phyloP scores from a whole-genome alignment of 2,113 vertebrate species.

The Tachysurus fulvidraco region DNA sequence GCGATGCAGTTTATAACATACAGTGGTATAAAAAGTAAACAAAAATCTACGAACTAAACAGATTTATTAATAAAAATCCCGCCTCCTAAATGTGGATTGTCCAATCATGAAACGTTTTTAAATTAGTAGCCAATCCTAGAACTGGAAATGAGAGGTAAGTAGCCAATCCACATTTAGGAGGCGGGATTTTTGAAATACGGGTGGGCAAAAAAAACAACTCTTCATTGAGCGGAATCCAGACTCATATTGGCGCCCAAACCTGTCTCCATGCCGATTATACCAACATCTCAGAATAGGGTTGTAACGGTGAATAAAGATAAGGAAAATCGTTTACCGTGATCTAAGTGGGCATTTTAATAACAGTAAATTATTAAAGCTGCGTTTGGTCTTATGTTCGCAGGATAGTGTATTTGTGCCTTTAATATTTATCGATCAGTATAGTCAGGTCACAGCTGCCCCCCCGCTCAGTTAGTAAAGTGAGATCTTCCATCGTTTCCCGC shows the following conservation, averaged over 20 bases:
- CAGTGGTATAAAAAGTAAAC: background rate
- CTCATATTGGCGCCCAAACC: conserved; percentile 69
- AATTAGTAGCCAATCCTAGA: background rate
- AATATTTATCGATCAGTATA: background rate
- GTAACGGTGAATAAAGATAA: background rate
- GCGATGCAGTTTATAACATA: background rate
- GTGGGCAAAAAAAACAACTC: background rate
- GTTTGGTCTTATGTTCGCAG: accelerated
- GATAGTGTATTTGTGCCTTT: too few relatives aligned
- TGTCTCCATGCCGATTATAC: conserved; percentile 49
- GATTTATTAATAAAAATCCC: background rate
- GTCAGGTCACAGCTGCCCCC: background rate
- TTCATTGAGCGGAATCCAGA: background rate
- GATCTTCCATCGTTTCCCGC: conserved; percentile 64
- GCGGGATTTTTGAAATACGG: background rate
- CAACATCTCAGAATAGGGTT: conserved; percentile 48
- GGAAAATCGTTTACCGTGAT: background rate
- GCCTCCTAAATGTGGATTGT: too few relatives aligned
- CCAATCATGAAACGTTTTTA: background rate
- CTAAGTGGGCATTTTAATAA: background rate
- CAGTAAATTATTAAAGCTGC: accelerated
- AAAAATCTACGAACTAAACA: background rate
- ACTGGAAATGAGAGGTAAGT: background rate
- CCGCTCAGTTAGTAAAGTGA: conserved; percentile 52
- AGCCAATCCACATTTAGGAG: background rate